Percentiles rank a stretch among this genome's conserved stretches.
These are phyloP conservation scores for Rhineura floridana DNA, from an alignment of 2,113 vertebrate species.

Conservation along the genomic window DNA sequence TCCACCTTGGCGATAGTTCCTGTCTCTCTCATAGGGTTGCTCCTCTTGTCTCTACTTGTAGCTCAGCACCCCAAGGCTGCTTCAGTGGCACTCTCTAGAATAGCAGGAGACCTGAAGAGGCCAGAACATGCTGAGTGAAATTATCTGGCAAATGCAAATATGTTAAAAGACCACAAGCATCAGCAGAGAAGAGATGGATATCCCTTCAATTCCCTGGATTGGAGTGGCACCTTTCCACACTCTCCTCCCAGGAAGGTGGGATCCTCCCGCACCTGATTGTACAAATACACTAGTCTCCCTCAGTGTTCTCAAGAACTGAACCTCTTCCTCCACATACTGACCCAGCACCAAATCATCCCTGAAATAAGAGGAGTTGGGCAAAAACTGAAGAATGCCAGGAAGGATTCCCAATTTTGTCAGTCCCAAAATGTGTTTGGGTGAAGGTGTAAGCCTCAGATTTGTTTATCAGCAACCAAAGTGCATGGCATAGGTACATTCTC, in stretches of 20 bases:
- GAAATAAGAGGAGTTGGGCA: not conserved
- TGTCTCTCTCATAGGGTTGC: not conserved
- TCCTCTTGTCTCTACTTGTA: constrained; percentile 12
- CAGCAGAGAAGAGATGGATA: not conserved
- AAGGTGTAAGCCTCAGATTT: no score
- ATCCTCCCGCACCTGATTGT: not conserved
- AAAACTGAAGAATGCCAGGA: no score
- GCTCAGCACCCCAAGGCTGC: not conserved
- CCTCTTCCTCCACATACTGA: not conserved
- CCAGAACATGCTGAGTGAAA: not conserved
- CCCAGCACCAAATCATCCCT: not conserved
- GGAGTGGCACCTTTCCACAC: not conserved
- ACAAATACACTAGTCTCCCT: not conserved
- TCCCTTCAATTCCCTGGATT: not conserved
- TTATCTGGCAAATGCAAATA: not conserved
- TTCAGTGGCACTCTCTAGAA: not conserved
- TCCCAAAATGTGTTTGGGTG: no score
- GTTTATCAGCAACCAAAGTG: no score
- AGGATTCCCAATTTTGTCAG: no score
- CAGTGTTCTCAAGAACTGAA: not conserved
- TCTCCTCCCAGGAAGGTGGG: no score
- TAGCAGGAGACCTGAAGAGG: not conserved
- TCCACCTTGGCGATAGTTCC: not conserved
- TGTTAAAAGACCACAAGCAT: not conserved
- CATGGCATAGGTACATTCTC: no score